These are phyloP conservation scores for Nyctereutes procyonoides DNA, from an alignment of 2,113 vertebrate species.

Conservation along the genomic window DNA sequence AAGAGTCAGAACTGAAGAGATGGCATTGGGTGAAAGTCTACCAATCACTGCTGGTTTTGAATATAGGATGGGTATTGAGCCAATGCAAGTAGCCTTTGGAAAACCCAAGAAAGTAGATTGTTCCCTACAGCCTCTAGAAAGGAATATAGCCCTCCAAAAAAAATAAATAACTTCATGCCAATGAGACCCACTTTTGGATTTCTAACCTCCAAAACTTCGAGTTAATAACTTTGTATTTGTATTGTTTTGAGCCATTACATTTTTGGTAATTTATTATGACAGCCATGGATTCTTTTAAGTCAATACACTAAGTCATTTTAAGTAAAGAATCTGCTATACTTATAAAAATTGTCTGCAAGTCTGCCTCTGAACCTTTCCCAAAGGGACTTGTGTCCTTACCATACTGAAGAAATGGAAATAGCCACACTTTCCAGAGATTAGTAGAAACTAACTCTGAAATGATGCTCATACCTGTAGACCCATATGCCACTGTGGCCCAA, in stretches of 20 bases:
- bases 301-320: background rate
- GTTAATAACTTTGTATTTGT: background rate
- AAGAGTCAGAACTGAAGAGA: background rate
- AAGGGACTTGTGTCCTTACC: background rate
- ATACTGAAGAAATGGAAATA: background rate
- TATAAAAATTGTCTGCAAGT: background rate
- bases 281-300: background rate
- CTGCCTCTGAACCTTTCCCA: background rate
- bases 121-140: background rate
- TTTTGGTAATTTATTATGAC: background rate
- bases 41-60: background rate
- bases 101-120: background rate
- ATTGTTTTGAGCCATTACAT: background rate
- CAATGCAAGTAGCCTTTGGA: background rate
- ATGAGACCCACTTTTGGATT: background rate
- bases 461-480: background rate
- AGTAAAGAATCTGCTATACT: background rate
- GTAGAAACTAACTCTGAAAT: conserved; percentile 6
- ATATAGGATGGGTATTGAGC: background rate
- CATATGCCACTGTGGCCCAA: background rate
- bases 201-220: background rate
- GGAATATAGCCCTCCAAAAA: background rate
- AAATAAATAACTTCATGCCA: background rate
- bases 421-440: background rate
- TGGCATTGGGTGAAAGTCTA: background rate